Base-by-base conservation (phyloP, 2,888 invertebrate species). In the Tanytarsus gracilentus region DNA sequence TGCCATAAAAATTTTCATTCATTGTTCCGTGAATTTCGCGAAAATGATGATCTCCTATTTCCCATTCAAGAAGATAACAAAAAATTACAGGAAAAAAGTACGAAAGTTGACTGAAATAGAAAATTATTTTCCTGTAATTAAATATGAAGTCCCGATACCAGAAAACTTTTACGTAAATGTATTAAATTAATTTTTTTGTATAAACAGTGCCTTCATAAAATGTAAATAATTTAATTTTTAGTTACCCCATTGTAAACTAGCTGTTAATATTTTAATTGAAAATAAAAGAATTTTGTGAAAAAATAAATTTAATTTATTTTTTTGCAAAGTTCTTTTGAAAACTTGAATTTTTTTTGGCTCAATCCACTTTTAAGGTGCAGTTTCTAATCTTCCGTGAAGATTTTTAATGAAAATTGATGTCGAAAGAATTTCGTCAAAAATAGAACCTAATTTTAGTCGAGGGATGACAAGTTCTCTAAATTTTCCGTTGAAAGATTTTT, bases 211-310 rank as follows among this genome's bases (percentile, higher is more conserved):
- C 44, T 44, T 44, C n/a, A n/a, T n/a, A n/a, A n/a, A 23, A 44
- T 44, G 44, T 44, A 44, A 44, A 44, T 44, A 44, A 33, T 33
- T 44, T 44, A 18, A 44, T 44, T 44, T 44, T 16, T 8, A n/a
- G n/a, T n/a, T n/a, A n/a, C n/a, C 23, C 18, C 11, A 3, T 23
- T 9, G 9, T 11, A 11, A 8, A 44, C 18, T 44, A 23, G 18
- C 23, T 44, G 11, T 23, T 18, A 23, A 4, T 44, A 18, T 18
- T 18, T 40, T 44, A 44, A n/a, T 33, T 33, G n/a, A n/a, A 33
- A 33, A n/a, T 5, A n/a, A 33, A 33, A 33, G 11, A 33, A n/a
- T 4, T 33, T 3, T n/a, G n/a, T 11, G 6, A 4, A 33, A 33
- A 33, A 33, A 29, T 4, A n/a, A 33, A 33, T n/a, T 33, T n/a